These are phyloP conservation scores for Furnarius figulus DNA, from an alignment of 2,113 vertebrate species.

Conservation along the genomic window DNA sequence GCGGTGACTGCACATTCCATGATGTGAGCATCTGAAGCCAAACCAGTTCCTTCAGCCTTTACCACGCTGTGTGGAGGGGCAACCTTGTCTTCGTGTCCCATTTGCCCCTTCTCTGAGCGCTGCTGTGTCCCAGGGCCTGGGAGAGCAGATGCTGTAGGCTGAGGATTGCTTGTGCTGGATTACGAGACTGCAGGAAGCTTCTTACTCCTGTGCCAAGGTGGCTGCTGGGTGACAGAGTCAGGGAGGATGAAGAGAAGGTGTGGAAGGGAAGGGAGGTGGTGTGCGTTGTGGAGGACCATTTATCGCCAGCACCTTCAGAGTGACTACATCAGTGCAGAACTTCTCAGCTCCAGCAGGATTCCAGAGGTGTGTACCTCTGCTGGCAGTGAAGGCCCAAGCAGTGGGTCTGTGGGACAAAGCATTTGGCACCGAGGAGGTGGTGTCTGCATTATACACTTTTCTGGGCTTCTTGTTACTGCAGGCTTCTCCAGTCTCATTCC, in stretches of 20 bases:
- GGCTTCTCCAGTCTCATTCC: background rate
- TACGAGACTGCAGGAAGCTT: background rate
- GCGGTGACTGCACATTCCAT: background rate
- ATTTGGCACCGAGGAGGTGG: background rate
- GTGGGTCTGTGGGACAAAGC: background rate
- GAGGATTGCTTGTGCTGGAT: background rate
- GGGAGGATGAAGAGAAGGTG: background rate
- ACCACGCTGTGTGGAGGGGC: background rate
- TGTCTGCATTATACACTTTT: background rate
- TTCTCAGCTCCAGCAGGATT: background rate
- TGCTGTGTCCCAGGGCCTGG: rapidly evolving
- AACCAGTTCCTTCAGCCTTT: background rate
- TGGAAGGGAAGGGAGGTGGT: background rate
- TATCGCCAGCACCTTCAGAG: background rate
- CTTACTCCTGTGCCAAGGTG: background rate
- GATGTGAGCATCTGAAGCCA: background rate
- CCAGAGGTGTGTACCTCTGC: rapidly evolving
- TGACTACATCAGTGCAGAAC: background rate
- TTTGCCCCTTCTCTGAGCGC: background rate
- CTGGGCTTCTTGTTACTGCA: background rate
- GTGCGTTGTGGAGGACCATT: background rate
- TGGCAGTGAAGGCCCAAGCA: background rate
- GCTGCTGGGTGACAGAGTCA: rapidly evolving
- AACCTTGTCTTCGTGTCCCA: background rate
- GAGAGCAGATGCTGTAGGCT: background rate